phyloP scores from a whole-genome alignment of 2,888 invertebrate genomes.

The Parnassius apollo region DNA sequence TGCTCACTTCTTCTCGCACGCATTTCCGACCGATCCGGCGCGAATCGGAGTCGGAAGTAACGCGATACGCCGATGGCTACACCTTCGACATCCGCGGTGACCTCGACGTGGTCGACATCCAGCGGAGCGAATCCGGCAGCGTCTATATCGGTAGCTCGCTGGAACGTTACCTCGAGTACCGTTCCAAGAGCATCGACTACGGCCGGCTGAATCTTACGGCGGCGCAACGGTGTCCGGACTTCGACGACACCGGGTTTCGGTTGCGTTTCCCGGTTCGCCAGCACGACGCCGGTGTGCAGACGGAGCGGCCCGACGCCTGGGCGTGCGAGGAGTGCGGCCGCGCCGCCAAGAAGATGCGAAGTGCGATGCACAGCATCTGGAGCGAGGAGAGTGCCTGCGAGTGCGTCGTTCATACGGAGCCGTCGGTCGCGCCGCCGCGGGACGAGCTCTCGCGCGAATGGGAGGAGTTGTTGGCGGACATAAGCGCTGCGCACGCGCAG shows the following conservation, averaged over 20 bases:
- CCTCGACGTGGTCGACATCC: conserved; percentile 84
- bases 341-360: conserved; percentile 67
- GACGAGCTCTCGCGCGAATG: conserved; percentile 82
- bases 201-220: conserved; percentile 58
- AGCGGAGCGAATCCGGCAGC: conserved; percentile 84
- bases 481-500: conserved; percentile 78
- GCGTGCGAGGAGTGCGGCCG: conserved; percentile 62
- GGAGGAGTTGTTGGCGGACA: conserved; percentile 82
- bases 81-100: conserved; percentile 85
- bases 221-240: conserved; percentile 59
- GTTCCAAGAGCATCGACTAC: conserved; percentile 65
- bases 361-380: conserved; percentile 50
- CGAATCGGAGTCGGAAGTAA: conserved; percentile 56
- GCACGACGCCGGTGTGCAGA: conserved; percentile 60
- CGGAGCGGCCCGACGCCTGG: conserved; percentile 47
- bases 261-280: conserved; percentile 84
- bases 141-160: conserved; percentile 77
- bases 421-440: conserved; percentile 34
- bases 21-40: conserved; percentile 92
- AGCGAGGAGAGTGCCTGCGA: conserved; percentile 53
- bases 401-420: conserved; percentile 34
- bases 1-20: conserved; percentile 88
- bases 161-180: conserved; percentile 79
- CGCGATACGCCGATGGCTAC: conserved; percentile 84
- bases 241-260: conserved; percentile 73